Evolutionary conservation across 2,888 invertebrate species (phyloP), one percentile per base, ranked within the genome.

Genomic region (Ichneumoninae sp.): DNA sequence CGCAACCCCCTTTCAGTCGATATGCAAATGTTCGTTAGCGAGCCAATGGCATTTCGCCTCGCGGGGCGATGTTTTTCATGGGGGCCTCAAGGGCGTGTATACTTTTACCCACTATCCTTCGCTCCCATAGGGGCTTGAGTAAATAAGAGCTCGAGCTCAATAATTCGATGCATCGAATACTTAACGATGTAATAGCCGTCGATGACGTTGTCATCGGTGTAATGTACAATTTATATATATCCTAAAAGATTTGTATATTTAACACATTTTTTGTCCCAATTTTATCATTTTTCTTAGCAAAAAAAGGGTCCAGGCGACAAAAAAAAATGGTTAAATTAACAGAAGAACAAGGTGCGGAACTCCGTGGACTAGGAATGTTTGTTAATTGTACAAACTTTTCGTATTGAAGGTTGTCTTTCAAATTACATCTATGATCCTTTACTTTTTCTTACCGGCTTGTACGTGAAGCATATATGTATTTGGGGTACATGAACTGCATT

Each of bases 1-100:
- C 60, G 69, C 60, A 47, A 78, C 40, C 79, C 71, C 70, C 70
- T 71, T 47, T 71, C 52, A 47, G 69, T 40, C 22, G 60, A 70
- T 57, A 60, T 70, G 77, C 60, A 71, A 71, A 79, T 79, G 50
- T 52, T 71, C 47, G 22, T 65, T 44, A 36, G 63, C 70, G n/a
- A 50, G 50, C 69, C 69, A 79, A 79, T 71, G 63, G 79, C 22
- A 52, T 50, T 40, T 50, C 50, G 19, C 50, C 33, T 50, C 44
- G 47, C 7, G 19, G 47, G 36, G 13, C 47, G 22, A 60, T n/a
- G 33, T 78, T 47, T 60, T 50, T 16, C 78, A 8, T 50, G n/a
- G 30, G 16, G 16, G 40, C 3, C 44, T 19, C 40, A 57, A 33
- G 60, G 19, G 44, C 57, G 69, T 60, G 47, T 36, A 60, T 30